Evolutionary conservation across 2,888 invertebrate species (phyloP), one percentile per base, ranked within the genome.

Genomic region (Autographa gamma): DNA sequence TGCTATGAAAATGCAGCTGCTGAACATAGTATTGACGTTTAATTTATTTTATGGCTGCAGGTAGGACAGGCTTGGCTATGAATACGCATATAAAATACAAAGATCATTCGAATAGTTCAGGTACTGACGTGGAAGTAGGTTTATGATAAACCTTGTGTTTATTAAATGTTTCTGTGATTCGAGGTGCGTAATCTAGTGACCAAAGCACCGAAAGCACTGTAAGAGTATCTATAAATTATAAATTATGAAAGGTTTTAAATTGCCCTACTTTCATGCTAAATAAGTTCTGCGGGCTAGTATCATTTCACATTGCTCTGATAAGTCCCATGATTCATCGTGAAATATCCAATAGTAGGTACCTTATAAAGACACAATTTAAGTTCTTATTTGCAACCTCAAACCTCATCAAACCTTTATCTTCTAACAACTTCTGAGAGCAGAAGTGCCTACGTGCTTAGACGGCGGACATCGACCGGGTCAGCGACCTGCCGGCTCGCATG

Each of bases 401-500:
- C 60, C 25, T 66, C 69, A 63, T 52, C 69, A 77, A 82, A 56
- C 13, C 54, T 18, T 81, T 73, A 69, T 81, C 70, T 77, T 79
- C 71, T 70, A 74, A 69, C 65, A 62, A 68, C 77, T 62, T 66
- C 41, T 77, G 66, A 77, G 38, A 60, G 41, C 31, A 52, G 61
- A 64, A 72, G 48, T 72, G 64, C 32, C 60, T 69, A 77, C 75
- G 75, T 73, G 70, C 78, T 54, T 71, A 70, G 73, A 77, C 73
- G 82, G 80, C 77, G 77, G 65, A 38, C 73, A 60, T 60, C 66
- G 80, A 66, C 79, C 84, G 83, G 91, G 89, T 88, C 92, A 81
- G 61, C 79, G 91, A 91, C 88, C 91, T 89, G 90, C 89, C 87
- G 79, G 78, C 77, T 80, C 82, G 86, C 91, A 90, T 89, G 87